These are phyloP conservation scores for Leptothorax acervorum DNA, from an alignment of 2,888 invertebrate genomes.

Conservation along the genomic window DNA sequence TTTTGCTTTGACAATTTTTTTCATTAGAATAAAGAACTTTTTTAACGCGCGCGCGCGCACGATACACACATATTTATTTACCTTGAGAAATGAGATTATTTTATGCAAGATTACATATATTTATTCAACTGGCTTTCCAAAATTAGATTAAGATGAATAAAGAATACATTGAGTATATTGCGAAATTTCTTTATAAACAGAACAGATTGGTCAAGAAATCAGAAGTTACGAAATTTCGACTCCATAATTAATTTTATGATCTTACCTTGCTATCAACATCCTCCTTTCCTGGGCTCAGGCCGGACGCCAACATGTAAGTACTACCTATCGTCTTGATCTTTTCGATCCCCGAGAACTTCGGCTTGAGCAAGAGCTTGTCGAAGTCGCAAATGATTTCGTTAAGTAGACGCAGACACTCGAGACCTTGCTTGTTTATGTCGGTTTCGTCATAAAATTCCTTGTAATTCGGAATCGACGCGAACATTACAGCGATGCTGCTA, in stretches of 20 bases:
- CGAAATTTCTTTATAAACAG: neutral
- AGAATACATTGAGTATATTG: neutral
- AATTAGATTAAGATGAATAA: neutral
- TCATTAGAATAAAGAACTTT: neutral
- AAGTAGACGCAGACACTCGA: constrained; percentile 96
- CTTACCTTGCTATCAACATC: constrained; percentile 89
- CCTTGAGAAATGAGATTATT: neutral
- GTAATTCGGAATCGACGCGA: constrained; percentile 99
- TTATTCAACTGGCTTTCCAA: neutral
- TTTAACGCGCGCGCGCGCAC: neutral
- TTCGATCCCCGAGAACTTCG: constrained; percentile 98
- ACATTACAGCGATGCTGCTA: constrained; percentile 98
- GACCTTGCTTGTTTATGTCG: constrained; percentile 98
- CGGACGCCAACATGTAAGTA: constrained; percentile 99
- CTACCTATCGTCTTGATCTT: constrained; percentile 99
- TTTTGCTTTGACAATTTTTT: constrained; percentile 3
- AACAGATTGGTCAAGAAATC: neutral
- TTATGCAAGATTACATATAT: neutral
- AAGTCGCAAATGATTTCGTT: constrained; percentile 99
- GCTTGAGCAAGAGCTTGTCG: constrained; percentile 97
- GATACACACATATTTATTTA: neutral
- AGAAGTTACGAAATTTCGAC: neutral
- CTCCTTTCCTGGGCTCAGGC: constrained; percentile 95
- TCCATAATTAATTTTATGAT: constrained; percentile 83
- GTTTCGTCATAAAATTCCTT: constrained; percentile 98